Percentiles rank a stretch among this genome's conserved stretches.
phyloP scores from a whole-genome alignment of 2,888 invertebrate genomes.

The Caenorhabditis sp. region DNA sequence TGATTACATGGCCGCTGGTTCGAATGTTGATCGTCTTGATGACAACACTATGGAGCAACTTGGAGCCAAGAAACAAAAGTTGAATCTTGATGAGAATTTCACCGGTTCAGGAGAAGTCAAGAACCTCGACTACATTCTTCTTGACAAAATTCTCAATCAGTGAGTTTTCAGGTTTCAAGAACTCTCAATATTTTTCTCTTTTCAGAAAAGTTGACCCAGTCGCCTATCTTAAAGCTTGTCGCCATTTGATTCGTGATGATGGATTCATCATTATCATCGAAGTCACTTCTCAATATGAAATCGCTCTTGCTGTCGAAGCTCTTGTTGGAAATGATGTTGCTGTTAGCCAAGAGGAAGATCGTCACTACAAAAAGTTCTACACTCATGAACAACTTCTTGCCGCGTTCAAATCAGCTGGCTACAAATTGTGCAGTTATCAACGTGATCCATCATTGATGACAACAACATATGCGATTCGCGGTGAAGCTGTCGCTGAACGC shows the following conservation, averaged over 20 bases:
- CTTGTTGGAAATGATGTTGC: constrained; percentile 55
- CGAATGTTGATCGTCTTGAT: constrained; percentile 63
- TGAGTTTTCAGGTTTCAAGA: constrained; percentile 10
- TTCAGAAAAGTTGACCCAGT: constrained; percentile 61
- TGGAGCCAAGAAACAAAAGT: constrained; percentile 59
- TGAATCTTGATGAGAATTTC: constrained; percentile 53
- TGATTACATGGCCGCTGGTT: constrained; percentile 35
- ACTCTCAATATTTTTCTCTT: constrained; percentile 4
- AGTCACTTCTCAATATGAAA: constrained; percentile 70
- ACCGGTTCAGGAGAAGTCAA: constrained; percentile 57
- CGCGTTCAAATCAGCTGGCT: constrained; percentile 65
- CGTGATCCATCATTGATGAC: constrained; percentile 58
- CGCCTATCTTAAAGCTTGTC: constrained; percentile 59
- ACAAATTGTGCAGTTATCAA: constrained; percentile 64
- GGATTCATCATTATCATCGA: constrained; percentile 73
- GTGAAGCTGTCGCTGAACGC: constrained; percentile 45
- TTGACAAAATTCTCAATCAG: constrained; percentile 65
- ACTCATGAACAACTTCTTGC: constrained; percentile 57
- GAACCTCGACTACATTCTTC: constrained; percentile 65
- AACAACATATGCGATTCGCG: constrained; percentile 63
- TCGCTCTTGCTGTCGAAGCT: constrained; percentile 56
- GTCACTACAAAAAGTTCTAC: constrained; percentile 62
- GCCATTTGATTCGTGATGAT: constrained; percentile 68
- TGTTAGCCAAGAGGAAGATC: constrained; percentile 29
- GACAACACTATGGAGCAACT: constrained; percentile 66